Percentiles rank a stretch among this genome's conserved stretches.
Evolutionary conservation across 1,140 invertebrate genomes (phyloP).

Genomic region (Trichonephila clavata): DNA sequence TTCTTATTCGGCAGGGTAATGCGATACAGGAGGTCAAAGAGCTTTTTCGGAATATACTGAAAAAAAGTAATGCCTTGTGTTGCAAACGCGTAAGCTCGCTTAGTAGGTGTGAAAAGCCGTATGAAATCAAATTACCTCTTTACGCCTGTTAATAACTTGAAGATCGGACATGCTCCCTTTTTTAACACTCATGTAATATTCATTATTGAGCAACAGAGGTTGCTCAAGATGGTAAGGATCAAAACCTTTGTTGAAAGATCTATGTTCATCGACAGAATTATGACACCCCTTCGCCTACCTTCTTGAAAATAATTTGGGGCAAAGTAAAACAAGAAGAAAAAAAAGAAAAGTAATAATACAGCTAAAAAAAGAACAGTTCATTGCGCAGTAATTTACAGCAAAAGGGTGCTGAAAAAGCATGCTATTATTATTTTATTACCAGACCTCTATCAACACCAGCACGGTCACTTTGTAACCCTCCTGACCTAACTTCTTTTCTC

Average conservation of each 20-base stretch:
- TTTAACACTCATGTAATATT: conserved; percentile 40
- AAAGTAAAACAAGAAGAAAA: not conserved
- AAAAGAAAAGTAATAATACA: not conserved
- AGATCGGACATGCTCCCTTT: conserved; percentile 13
- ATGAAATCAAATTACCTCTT: conserved; percentile 58
- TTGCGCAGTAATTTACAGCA: conserved; percentile 21
- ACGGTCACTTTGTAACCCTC: not conserved
- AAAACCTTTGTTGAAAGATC: conserved; percentile 38
- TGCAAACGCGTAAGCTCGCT: conserved; percentile 2
- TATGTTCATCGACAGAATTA: conserved; percentile 17
- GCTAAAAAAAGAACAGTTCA: not conserved
- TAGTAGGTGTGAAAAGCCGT: conserved; percentile 51
- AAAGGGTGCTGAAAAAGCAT: not conserved
- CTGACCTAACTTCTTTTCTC: conserved; percentile 18
- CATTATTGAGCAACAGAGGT: conserved; percentile 34
- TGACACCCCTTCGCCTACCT: conserved; percentile 27
- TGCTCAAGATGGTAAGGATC: conserved; percentile 24
- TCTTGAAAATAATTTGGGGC: conserved; percentile 5
- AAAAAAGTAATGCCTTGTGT: conserved; percentile 4
- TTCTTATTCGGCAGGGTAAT: not conserved
- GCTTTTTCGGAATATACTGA: not conserved
- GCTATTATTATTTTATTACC: conserved; percentile 59
- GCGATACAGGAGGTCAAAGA: conserved; percentile 27
- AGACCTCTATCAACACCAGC: conserved; percentile 43
- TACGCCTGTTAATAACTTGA: conserved; percentile 26